Conservation (phyloP, 2,113 vertebrate genomes). For the Cnemophilus loriae region DNA sequence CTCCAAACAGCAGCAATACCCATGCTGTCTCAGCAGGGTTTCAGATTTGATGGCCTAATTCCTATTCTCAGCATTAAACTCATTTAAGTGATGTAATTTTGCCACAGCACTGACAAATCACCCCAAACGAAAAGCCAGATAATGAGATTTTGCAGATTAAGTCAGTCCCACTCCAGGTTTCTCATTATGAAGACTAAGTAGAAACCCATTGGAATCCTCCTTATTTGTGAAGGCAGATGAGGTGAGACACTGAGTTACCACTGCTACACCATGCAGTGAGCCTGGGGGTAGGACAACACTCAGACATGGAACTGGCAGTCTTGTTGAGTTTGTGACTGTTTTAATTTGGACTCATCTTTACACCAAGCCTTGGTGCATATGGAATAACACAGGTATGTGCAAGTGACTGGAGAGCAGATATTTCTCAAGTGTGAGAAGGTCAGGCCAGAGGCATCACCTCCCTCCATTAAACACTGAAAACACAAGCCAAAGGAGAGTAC, state of each 20-base stretch:
- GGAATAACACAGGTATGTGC: background rate
- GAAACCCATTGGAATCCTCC: background rate
- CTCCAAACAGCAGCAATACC: background rate
- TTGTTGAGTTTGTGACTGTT: background rate
- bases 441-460: background rate
- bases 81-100: background rate
- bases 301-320: background rate
- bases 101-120: background rate
- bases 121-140: background rate
- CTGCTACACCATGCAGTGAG: background rate
- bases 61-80: background rate
- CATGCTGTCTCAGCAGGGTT: background rate
- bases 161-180: background rate
- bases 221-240: background rate
- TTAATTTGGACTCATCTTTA: background rate
- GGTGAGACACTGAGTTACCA: background rate
- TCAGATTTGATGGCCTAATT: background rate
- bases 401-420: accelerated
- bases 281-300: background rate
- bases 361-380: background rate
- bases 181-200: background rate
- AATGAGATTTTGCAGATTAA: constrained; percentile 37
- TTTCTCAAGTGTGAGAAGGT: background rate
- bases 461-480: background rate
- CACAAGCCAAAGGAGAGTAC: background rate